Base-by-base conservation (phyloP, 2,113 vertebrate genomes). In the Suncus etruscus region DNA sequence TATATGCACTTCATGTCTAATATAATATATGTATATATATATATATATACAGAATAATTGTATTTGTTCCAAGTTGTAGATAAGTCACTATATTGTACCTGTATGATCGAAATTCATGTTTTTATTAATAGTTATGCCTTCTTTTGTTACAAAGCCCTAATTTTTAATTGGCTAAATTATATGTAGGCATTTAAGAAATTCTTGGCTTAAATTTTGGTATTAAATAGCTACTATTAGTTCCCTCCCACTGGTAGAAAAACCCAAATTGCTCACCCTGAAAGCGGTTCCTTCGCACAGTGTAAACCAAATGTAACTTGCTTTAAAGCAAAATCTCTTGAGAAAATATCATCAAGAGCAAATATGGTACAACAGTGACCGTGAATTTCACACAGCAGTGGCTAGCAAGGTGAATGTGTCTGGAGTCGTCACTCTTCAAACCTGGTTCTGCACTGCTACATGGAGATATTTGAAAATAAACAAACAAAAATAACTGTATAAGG, bases 321-420 rank as follows among this genome's bases (percentile, higher is more conserved):
- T 92, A 89, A 94, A 96, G 93, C 86, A 86, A 93, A n/a, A 32
- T 86, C 54, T 92, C 83, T 15, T 6, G 61, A 92, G 91, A 94
- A 96, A 93, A 93, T 15, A 94, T 77, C 82, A 70, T 81, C 11
- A 90, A 95, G 92, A 90, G 94, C 11, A 32, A 91, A 96, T 91
- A 94, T 16, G 88, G 91, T 58, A 11, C 50, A 92, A 93, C 5
- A 25, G 15, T 95, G 92, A 91, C 73, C 96, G 97, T 90, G 95
- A 97, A 97, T 94, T 92, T 93, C 65, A 95, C 91, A 90, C 3
- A 65, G 96, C 18, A 32, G 91, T 73, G 84, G 89, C 79, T 86
- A 74, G 72, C 50, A 31, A 39, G 10, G 47, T n/a, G 39, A 86
- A 94, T 29, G 63, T 4, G 10, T 39, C 89, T 0, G 25, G 95